These are phyloP conservation scores for Monopis laevigella DNA, from an alignment of 2,888 invertebrate genomes.

Conservation along the genomic window DNA sequence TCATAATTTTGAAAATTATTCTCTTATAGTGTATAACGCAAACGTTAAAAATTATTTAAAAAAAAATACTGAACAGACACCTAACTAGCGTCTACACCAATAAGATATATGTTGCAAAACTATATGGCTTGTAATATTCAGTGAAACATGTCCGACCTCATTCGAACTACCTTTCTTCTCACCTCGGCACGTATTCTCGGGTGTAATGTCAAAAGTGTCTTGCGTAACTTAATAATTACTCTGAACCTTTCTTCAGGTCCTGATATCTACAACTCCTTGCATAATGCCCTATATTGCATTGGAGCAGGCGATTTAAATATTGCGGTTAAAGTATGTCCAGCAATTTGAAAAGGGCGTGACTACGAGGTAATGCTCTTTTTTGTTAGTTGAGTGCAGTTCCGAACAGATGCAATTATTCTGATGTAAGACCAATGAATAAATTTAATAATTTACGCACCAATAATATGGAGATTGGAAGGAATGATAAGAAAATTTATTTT, in stretches of 20 bases:
- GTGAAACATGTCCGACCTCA: slow-evolving; percentile 16
- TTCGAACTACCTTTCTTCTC: slow-evolving; percentile 16
- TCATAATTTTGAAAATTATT: too few species aligned
- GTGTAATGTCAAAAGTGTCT: slow-evolving; percentile 19
- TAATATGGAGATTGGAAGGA: slow-evolving; percentile 3
- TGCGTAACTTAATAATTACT: slow-evolving; percentile 23
- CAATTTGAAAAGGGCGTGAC: slow-evolving; percentile 9
- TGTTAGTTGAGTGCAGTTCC: slow-evolving; percentile 4
- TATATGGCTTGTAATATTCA: slow-evolving; percentile 14
- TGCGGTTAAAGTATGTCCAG: slow-evolving; percentile 8
- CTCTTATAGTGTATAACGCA: too few species aligned
- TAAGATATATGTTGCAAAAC: slow-evolving; percentile 18
- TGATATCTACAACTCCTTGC: slow-evolving; percentile 19
- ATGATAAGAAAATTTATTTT: background rate
- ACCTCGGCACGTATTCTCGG: slow-evolving; percentile 16
- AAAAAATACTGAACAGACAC: too few species aligned
- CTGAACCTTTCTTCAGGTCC: slow-evolving; percentile 23
- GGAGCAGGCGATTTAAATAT: slow-evolving; percentile 14
- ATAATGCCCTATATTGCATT: slow-evolving; percentile 21
- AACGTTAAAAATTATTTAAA: too few species aligned
- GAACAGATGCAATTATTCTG: background rate
- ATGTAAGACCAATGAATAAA: slow-evolving; percentile 5
- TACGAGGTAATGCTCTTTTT: slow-evolving; percentile 6
- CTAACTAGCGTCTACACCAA: too few species aligned
- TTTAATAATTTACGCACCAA: background rate